Evolutionary conservation across 1,140 invertebrate species (phyloP), one percentile per base, ranked within the genome.

Genomic region (Drosophila mojavensis): DNA sequence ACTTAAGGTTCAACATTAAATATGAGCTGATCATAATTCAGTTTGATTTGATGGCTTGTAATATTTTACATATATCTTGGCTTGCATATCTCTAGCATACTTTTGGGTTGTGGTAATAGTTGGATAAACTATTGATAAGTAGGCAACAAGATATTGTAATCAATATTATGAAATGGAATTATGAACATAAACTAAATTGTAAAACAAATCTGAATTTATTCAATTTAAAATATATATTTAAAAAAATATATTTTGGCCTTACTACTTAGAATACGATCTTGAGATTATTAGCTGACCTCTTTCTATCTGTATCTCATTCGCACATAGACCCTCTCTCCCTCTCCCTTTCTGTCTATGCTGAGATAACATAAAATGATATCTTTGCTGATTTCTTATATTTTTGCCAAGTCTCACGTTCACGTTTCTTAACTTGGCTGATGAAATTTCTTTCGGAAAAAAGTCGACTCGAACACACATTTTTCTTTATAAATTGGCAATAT

Each of bases 361-460:
- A 53, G 20, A 24, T 39, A 62, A 53, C 5, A 39, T 39, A 39
- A 39, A 39, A 11, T 53, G 5, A 53, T 41, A 65, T 28, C 36
- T 45, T 20, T 20, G 24, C 41, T 50, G 10, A 24, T 30, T 50
- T 48, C 48, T 50, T n/a, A 11, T 30, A 39, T 33, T 43, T 48
- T 58, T 66, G 13, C 53, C 15, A 20, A 28, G 10, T 50, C 7
- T 45, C 65, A 68, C 55, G 65, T 61, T 60, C 45, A 20, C 36
- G n/a, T 28, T 53, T 54, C 17, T 24, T 17, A 36, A 20, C 50
- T 54, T 59, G 72, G 68, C 64, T 83, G 81, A 83, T 84, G 81
- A 79, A 83, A 83, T 83, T 59, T 61, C 53, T 56, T 59, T 47
- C n/a, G 55, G 47, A 48, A 39, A 15, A 58, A 79, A 75, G 61